These are phyloP conservation scores for Danio jaintianensis DNA, from an alignment of 2,797 vertebrate genomes.

Conservation along the genomic window DNA sequence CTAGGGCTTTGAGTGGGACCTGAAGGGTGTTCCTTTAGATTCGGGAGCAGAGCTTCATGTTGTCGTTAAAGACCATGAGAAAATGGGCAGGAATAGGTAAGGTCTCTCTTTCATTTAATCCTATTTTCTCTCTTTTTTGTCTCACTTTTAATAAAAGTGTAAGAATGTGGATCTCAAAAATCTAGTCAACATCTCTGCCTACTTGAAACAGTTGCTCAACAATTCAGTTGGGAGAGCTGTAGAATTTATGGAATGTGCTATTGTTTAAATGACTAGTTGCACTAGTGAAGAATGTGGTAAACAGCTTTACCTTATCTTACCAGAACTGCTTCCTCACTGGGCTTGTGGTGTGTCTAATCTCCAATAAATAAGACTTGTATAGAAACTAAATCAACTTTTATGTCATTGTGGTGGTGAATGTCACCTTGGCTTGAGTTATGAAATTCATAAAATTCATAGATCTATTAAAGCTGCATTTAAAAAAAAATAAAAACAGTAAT, in stretches of 20 bases:
- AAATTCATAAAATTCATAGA: neutral
- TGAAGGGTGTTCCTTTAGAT: slow-evolving; percentile 93
- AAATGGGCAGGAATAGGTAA: slow-evolving; percentile 94
- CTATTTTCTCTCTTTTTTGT: neutral
- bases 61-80: slow-evolving; percentile 96
- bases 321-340: neutral
- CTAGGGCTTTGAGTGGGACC: slow-evolving; percentile 97
- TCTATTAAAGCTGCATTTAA: neutral
- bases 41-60: slow-evolving; percentile 85
- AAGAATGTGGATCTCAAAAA: neutral
- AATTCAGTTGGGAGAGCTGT: slow-evolving; percentile 19
- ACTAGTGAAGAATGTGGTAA: slow-evolving; percentile 33
- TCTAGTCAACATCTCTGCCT: neutral
- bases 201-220: slow-evolving; percentile 7
- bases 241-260: slow-evolving; percentile 49
- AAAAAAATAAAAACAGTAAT: neutral
- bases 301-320: slow-evolving; percentile 36
- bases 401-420: neutral
- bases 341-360: neutral
- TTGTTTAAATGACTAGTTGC: slow-evolving; percentile 37
- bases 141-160: neutral
- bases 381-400: neutral
- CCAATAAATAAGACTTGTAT: neutral
- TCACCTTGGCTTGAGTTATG: neutral
- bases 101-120: neutral